Conservation (phyloP, 2,888 invertebrate species). For the Nomada fucata region DNA sequence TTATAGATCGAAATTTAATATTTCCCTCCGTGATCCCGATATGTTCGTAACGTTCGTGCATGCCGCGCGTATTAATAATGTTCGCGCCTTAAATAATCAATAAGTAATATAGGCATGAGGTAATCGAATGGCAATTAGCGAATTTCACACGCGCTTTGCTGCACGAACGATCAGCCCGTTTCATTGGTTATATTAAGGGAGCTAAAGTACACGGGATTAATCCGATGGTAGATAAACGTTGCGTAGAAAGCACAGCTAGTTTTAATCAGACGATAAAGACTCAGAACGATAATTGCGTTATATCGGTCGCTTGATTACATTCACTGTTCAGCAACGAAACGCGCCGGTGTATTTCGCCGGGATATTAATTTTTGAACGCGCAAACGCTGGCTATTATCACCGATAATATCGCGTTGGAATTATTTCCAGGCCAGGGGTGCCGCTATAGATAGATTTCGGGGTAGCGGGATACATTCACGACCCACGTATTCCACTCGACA, state of each 20-base stretch:
- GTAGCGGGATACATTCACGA: conserved; percentile 10
- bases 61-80: neutral
- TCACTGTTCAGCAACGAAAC: conserved; percentile 64
- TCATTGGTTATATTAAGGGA: conserved; percentile 36
- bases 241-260: conserved; percentile 55
- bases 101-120: neutral
- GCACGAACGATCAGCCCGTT: neutral
- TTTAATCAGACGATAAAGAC: conserved; percentile 75
- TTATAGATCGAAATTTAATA: neutral
- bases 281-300: conserved; percentile 70
- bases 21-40: neutral
- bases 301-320: conserved; percentile 72
- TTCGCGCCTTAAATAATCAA: neutral
- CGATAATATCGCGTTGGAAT: conserved; percentile 68
- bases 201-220: conserved; percentile 33
- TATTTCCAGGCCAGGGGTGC: conserved; percentile 50
- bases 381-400: conserved; percentile 60
- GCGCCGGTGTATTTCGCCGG: conserved; percentile 51
- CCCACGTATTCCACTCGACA: conserved; percentile 14
- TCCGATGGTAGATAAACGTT: conserved; percentile 56
- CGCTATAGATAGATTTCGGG: conserved; percentile 52
- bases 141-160: conserved; percentile 7
- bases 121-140: conserved; percentile 14
- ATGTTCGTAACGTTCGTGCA: neutral
- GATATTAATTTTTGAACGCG: conserved; percentile 71